Base-by-base conservation (phyloP, 2,797 vertebrate genomes). In the Hipposideros larvatus region DNA sequence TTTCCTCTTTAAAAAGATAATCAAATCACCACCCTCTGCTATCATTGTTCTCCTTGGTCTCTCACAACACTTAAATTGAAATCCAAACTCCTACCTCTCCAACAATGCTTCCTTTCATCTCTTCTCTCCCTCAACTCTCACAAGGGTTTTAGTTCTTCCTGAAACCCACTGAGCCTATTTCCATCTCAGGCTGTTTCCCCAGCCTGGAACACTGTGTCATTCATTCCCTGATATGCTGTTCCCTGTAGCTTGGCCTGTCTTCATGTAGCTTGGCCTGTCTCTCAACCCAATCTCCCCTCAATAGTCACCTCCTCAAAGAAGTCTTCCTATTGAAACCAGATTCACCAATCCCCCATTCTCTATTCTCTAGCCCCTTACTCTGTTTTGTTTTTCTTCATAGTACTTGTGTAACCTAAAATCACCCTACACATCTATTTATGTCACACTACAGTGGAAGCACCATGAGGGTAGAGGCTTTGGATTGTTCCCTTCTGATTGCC, bases 1-100 rank as follows among this genome's bases (percentile, higher is more conserved):
- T 22, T 78, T 51, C 71, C 37, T 21, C 51, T 70, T 26, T 34
- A 13, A 46, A 90, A 96, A 59, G 65, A 59, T 16, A 75, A 83
- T 48, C 61, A 28, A 53, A 51, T 53, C 15, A 31, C 63, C 19
- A 77, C 37, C 11, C 31, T 66, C 21, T 57, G 51, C 34, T 31
- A 24, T 8, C 21, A 46, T 55, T 51, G 43, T n/a, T 57, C 59
- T 82, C 34, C 28, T 22, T 26, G 22, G 16, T 19, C 22, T 93
- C 57, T 37, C 7, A 41, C 16, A 14, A 10, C 70, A 18, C 11
- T 75, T 82, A 66, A 66, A 26, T 5, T 53, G 34, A 91, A 89
- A 91, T 41, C 66, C n/a, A 55, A 85, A 84, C 28, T 21, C 70
- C 57, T 43, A 34, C 19, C 68, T 61, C 26, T 53, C 31, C 34